Base-by-base conservation (phyloP, 2,888 invertebrate genomes). In the Palloptera scutellata region DNA sequence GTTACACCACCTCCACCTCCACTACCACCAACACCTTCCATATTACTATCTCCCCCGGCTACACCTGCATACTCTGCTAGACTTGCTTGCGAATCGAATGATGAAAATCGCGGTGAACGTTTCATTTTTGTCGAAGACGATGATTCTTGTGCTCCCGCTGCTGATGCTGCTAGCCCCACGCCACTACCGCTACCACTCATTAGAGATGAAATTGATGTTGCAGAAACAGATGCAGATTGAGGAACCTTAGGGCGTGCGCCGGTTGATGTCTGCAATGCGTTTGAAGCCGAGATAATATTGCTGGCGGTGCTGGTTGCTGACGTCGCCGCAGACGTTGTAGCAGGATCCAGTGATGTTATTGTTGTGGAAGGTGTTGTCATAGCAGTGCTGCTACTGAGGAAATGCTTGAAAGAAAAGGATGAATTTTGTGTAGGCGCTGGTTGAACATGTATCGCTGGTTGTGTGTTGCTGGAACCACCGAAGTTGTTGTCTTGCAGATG, bases 381-480 rank as follows among this genome's bases (percentile, higher is more conserved):
- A 9, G 79, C 77, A 58, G 78, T 78, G 76, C 91, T 91, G 75
- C 91, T 88, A 79, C 91, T 91, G 75, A 94, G 84, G 82, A 95
- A 95, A 82, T 94, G 94, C 81, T 94, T 92, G 78, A 95, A 93
- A 65, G 94, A 94, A 84, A 94, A 93, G 3, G 80, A 77, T 12
- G 92, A 91, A 84, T 92, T 92, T 75, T 92, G 74, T 43, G 73
- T 74, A n/a, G 72, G 74, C 41, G 71, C 67, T 41, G 65, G 63
- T 51, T 58, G 66, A 19, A 11, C 64, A 30, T 30, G 30, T 30
- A 30, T 30, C 30, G 61, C 64, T 61, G 66, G 65, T 64, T 70
- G 66, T 65, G 69, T 20, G 8, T 13, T 63, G 5, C 58, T 45
- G 30, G 64, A 43, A 20, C 64, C 30, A 20, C 64, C 30, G 30